Percentiles rank a stretch among this genome's conserved stretches.
phyloP scores from a whole-genome alignment of 1,140 invertebrate species.

The Leucophenga varia region DNA sequence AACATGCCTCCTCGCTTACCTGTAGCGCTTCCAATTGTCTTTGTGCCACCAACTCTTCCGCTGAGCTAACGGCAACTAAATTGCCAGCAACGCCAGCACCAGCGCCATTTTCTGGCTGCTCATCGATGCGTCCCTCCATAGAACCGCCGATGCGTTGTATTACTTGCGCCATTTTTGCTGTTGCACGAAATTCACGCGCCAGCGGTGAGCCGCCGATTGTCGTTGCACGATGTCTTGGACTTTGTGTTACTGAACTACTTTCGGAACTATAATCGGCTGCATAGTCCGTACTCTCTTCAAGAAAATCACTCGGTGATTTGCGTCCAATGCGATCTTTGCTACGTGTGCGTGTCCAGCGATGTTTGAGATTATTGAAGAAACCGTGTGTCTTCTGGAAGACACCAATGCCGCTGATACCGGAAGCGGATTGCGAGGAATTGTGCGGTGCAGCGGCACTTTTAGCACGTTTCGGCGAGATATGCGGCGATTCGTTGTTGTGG shows the following conservation, averaged over 20 bases:
- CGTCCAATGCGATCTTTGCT: conserved; percentile 63
- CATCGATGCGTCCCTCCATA: conserved; percentile 56
- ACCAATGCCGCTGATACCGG: conserved; percentile 47
- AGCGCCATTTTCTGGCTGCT: conserved; percentile 44
- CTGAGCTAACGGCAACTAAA: not conserved
- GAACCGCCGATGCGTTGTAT: conserved; percentile 51
- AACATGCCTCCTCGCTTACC: conserved; percentile 20
- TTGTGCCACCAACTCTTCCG: conserved; percentile 11
- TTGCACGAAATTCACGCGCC: conserved; percentile 44
- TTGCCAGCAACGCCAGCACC: not conserved
- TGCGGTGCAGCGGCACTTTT: conserved; percentile 56
- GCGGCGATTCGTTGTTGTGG: conserved; percentile 37
- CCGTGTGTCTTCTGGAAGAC: conserved; percentile 71
- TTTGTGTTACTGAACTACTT: conserved; percentile 70
- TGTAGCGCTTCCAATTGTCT: conserved; percentile 32
- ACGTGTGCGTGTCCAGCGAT: conserved; percentile 64
- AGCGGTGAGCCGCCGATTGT: conserved; percentile 46
- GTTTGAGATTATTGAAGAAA: conserved; percentile 70
- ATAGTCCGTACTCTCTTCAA: conserved; percentile 67
- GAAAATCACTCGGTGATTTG: conserved; percentile 56
- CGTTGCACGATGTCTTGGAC: conserved; percentile 62
- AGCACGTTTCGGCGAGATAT: conserved; percentile 58
- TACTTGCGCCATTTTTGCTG: conserved; percentile 49
- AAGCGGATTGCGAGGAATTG: conserved; percentile 10
- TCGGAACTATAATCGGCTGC: conserved; percentile 73